These are phyloP conservation scores for Atrichornis clamosus DNA, from an alignment of 2,113 vertebrate species.

Conservation along the genomic window DNA sequence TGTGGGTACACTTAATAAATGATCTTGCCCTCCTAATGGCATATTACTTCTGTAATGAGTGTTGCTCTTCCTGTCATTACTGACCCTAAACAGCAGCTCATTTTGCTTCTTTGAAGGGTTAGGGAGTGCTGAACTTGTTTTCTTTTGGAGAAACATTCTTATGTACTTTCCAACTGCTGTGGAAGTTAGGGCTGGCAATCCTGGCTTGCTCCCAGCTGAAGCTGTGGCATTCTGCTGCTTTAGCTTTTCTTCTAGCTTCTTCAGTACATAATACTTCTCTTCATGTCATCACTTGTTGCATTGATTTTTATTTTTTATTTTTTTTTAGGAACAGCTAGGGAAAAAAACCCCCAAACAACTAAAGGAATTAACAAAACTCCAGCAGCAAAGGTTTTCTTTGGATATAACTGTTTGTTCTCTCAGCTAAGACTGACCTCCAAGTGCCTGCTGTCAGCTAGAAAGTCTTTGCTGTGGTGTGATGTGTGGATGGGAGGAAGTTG, in stretches of 20 bases:
- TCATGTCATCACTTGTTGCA: not conserved
- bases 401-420: not conserved
- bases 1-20: not conserved
- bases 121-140: not conserved
- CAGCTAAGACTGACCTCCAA: not conserved
- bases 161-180: not conserved
- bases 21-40: not conserved
- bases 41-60: not conserved
- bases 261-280: not conserved
- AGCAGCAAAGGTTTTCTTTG: not conserved
- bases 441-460: not conserved
- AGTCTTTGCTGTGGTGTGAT: not conserved
- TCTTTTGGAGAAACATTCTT: not conserved
- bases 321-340: not conserved
- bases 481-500: not conserved
- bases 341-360: fast-evolving
- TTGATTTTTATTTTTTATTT: not conserved
- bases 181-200: not conserved
- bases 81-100: not conserved
- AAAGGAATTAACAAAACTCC: not conserved
- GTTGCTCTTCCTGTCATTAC: not conserved
- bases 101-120: not conserved
- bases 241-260: not conserved
- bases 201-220: not conserved
- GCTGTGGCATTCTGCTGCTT: not conserved